Conservation (phyloP, 2,113 vertebrate genomes). For the Ceyx melanurus region DNA sequence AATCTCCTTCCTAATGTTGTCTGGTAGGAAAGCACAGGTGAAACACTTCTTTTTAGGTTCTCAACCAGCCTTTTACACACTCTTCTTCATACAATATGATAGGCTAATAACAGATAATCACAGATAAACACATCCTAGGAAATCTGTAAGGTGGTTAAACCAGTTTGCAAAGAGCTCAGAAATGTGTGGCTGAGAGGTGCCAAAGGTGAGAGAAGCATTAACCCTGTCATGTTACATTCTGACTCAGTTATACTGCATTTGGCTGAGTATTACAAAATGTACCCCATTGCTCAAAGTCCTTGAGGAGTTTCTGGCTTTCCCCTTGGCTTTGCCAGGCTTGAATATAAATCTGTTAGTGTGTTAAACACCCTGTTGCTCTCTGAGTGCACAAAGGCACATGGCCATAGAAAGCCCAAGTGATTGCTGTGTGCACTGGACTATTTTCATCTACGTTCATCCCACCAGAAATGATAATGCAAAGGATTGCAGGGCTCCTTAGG, state of each 20-base stretch:
- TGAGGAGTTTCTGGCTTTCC: background rate
- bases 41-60: background rate
- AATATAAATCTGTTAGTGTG: background rate
- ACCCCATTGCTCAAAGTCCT: background rate
- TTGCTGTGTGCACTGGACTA: background rate
- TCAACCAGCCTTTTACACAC: background rate
- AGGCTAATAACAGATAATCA: background rate
- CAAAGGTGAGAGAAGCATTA: background rate
- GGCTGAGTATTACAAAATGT: background rate
- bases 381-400: background rate
- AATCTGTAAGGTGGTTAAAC: background rate
- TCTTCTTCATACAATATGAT: background rate
- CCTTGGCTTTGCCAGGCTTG: background rate
- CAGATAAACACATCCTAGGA: background rate
- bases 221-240: background rate
- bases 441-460: background rate
- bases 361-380: background rate
- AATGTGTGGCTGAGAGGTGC: background rate
- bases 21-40: accelerated
- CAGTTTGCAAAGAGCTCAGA: background rate
- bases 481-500: background rate
- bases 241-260: background rate
- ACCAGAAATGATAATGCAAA: background rate
- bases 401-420: background rate
- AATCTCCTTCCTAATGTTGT: background rate